A percentile compares a stretch with the other conserved stretches of the same genome.
Conservation (phyloP, 2,113 vertebrate genomes). For the Panurus biarmicus region DNA sequence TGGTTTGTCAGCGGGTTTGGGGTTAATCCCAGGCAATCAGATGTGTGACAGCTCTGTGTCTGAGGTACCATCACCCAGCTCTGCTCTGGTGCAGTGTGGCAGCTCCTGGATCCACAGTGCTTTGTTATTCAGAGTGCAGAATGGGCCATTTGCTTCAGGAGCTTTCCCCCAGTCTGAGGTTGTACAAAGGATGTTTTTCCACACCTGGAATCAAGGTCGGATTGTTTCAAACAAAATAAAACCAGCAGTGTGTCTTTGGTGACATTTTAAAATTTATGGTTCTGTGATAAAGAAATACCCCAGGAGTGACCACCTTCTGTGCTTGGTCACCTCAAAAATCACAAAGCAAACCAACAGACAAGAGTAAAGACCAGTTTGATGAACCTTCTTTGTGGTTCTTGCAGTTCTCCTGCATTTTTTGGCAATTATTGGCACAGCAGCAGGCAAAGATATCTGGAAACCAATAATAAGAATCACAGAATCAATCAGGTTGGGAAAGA, state of each 20-base stretch:
- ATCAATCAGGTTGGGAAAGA: background rate
- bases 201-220: background rate
- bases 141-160: background rate
- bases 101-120: background rate
- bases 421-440: background rate
- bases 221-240: background rate
- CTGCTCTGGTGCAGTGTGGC: background rate
- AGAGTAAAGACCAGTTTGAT: background rate
- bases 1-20: background rate
- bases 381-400: background rate
- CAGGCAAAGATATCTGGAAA: background rate
- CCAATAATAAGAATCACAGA: background rate
- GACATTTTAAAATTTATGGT: background rate
- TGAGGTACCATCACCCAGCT: background rate
- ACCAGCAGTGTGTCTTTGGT: background rate
- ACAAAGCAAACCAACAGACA: background rate
- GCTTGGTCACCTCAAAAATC: background rate
- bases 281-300: background rate
- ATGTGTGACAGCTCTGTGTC: background rate
- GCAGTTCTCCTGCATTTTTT: background rate
- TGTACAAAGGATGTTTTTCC: background rate
- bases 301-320: fast-evolving
- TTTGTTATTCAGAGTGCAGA: background rate
- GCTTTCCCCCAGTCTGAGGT: background rate
- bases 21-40: background rate